Base-by-base conservation (phyloP, 1,140 invertebrate species). In the Bombus polaris region DNA sequence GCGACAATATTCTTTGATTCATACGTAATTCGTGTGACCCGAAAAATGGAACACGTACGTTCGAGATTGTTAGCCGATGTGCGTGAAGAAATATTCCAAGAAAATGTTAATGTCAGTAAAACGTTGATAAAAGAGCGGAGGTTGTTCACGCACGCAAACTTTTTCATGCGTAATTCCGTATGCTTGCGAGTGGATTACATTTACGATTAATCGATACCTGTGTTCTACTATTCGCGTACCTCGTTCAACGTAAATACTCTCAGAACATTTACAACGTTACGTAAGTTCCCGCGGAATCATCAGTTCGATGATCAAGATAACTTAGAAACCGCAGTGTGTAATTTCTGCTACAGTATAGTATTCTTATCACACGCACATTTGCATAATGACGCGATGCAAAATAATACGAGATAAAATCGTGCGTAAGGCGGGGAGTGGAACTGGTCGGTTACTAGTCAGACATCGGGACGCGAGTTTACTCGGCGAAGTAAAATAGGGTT, bases 91-190 rank as follows among this genome's bases (percentile, higher is more conserved):
- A 80, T 72, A 72, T 85, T 85, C 47, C 68, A 13, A 53, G 77
- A 80, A 80, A 85, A 85, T 80, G 83, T 72, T 80, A 80, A 80
- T 73, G 42, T 32, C 18, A 57, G 71, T 84, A 72, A 53, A 53
- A 47, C 2, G n/a, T 3, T 28, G 82, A 84, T 84, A 79, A 84
- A 79, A 57, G 9, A 59, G 32, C 1, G 18, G 10, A 57, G 25
- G 42, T 68, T 47, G 37, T 53, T 22, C 75, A 65, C 74, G 68
- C 83, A 84, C 83, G 76, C 76, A 15, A 84, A 62, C 32, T 37
- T 71, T 84, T 62, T 71, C 76, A 35, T 80, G 83, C 83, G 82
- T 79, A 84, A 59, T 70, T 84, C 47, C 71, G 39, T 32, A 44
- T 35, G 65, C 59, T 39, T 22, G 9, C 28, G 22, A 18, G 32